Conservation (phyloP, 2,797 vertebrate species). For the Xenopus petersii region DNA sequence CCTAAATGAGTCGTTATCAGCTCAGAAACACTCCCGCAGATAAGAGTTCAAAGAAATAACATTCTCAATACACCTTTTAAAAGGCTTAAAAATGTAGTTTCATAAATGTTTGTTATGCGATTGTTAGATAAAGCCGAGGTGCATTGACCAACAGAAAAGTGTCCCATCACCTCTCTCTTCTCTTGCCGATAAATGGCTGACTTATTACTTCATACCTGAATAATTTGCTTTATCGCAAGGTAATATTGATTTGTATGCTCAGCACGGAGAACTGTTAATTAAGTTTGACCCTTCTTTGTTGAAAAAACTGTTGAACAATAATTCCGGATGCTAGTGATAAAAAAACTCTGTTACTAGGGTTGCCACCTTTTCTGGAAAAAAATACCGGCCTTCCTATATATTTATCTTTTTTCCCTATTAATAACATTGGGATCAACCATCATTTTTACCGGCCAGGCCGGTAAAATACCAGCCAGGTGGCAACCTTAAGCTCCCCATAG, state of each 20-base stretch:
- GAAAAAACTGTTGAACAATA: not conserved
- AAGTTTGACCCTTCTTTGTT: constrained; percentile 24
- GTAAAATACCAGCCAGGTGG: no score
- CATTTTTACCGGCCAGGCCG: no score
- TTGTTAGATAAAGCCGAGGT: constrained; percentile 68
- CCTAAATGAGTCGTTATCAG: constrained; percentile 55
- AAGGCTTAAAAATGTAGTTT: constrained; percentile 74
- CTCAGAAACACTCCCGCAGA: constrained; percentile 62
- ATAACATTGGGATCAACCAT: no score
- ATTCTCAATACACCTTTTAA: constrained; percentile 75
- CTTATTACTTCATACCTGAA: constrained; percentile 61
- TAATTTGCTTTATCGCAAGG: constrained; percentile 30
- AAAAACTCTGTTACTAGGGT: constrained; percentile 28
- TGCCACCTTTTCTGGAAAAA: no score
- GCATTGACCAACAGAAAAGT: constrained; percentile 52
- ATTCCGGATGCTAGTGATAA: not conserved
- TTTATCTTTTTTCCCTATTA: no score
- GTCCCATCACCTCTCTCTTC: constrained; percentile 48
- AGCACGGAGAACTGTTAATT: constrained; percentile 27
- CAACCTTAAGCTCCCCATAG: no score
- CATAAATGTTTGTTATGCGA: constrained; percentile 87
- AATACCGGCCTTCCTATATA: constrained; percentile 68
- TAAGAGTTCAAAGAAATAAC: constrained; percentile 87
- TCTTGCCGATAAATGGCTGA: constrained; percentile 71
- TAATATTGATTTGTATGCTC: constrained; percentile 31